Evolutionary conservation across 2,113 vertebrate genomes (phyloP).

Genomic region (Nymphicus hollandicus): DNA sequence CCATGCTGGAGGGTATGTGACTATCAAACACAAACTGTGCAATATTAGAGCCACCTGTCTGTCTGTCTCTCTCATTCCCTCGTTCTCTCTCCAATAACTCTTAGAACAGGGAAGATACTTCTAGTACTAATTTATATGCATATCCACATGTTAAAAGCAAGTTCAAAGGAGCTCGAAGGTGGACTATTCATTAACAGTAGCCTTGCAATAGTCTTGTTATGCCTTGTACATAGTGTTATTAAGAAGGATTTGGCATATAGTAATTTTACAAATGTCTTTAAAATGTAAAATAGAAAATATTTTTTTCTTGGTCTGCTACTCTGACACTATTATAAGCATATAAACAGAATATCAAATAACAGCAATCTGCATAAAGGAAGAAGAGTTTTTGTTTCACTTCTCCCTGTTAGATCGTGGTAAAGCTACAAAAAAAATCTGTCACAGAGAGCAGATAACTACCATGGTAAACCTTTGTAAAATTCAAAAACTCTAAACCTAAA

Average conservation of each 20-base stretch:
- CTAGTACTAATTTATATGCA: not conserved
- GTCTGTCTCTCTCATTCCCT: not conserved
- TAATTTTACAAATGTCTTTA: conserved; percentile 23
- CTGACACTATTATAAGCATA: not conserved
- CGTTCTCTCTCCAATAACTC: not conserved
- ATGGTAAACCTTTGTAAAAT: not conserved
- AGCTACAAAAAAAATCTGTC: not conserved
- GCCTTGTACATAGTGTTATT: not conserved
- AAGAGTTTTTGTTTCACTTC: not conserved
- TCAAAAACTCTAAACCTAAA: not conserved
- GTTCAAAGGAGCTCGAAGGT: conserved; percentile 4
- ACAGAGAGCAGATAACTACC: not conserved
- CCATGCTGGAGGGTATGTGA: not conserved
- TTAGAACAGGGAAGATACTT: not conserved
- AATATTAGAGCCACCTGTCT: not conserved
- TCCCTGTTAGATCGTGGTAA: not conserved
- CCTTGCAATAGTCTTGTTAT: not conserved
- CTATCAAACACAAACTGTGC: not conserved
- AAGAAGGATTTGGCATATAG: not conserved
- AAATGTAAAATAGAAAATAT: not conserved
- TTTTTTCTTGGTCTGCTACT: not conserved
- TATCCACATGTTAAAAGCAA: not conserved
- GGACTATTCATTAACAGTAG: not conserved
- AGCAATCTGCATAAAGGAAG: not conserved
- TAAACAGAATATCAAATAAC: conserved; percentile 20